phyloP scores from a whole-genome alignment of 1,140 invertebrate genomes.

The Rhagoletis pomonella region DNA sequence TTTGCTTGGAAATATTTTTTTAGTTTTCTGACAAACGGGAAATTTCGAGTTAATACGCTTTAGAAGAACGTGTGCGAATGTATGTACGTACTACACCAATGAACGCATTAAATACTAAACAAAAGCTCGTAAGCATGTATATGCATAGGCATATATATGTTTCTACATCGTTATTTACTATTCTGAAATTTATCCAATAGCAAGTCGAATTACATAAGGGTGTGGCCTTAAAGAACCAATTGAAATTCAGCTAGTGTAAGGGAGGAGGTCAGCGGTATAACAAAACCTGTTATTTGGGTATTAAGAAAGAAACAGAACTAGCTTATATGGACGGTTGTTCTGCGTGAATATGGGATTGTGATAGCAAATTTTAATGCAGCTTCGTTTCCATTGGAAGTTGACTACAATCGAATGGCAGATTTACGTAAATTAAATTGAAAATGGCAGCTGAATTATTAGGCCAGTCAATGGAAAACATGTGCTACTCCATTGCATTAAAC shows the following conservation, averaged over 20 bases:
- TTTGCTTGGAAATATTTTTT: too few species aligned
- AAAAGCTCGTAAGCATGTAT: too few species aligned
- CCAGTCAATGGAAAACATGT: not conserved
- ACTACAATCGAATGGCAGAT: slow-evolving; percentile 8
- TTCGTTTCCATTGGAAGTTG: not conserved
- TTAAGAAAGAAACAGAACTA: not conserved
- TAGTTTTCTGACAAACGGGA: too few species aligned
- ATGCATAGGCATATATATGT: too few species aligned
- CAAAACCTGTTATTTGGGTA: not conserved
- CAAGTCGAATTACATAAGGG: not conserved
- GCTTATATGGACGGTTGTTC: too few species aligned
- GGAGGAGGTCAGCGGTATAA: not conserved
- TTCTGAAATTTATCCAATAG: not conserved
- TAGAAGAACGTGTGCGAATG: too few species aligned
- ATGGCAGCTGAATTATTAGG: slow-evolving; percentile 7
- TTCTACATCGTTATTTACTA: too few species aligned
- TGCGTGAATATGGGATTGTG: not conserved
- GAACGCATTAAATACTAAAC: too few species aligned
- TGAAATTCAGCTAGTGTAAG: not conserved
- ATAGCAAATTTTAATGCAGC: not conserved
- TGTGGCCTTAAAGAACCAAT: slow-evolving; percentile 5
- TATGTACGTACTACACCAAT: too few species aligned
- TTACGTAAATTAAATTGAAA: slow-evolving; percentile 4
- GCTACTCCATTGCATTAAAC: slow-evolving; percentile 10
- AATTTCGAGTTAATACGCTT: too few species aligned